Base-by-base conservation (phyloP, 2,113 vertebrate genomes). In the Corvus hawaiiensis region DNA sequence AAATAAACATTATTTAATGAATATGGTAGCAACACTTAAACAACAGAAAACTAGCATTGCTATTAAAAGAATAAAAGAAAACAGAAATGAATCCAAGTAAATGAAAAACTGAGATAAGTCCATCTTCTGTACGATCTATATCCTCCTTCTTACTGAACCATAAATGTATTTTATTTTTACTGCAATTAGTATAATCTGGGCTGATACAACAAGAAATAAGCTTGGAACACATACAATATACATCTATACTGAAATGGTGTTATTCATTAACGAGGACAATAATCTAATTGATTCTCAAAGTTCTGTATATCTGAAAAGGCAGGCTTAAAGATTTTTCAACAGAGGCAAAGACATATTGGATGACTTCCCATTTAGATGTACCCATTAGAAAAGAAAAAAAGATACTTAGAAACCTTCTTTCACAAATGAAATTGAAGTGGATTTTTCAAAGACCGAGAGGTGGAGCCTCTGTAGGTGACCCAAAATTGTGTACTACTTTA, bases 11-110 rank as follows among this genome's bases (percentile, higher is more conserved):
- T 73, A 39, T 66, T 74, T 81, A 96, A 86, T 76, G 9, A 94
- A 61, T 52, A 46, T 8, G 4, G 75, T 7, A 87, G 72, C 12
- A 49, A 85, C 17, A 73, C 35, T 94, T 77, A 71, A 93, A 44
- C 12, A 81, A 52, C 22, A 85, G 13, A 94, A 96, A 91, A 81
- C 9, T 90, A 80, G 39, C 52, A 35, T 6, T 51, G 23, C 16
- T 78, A 74, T 92, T 84, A 84, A 92, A 94, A 94, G 7, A 91
- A 74, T 55, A 72, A 84, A 93, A 79, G n/a, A 33, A 64, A 79
- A 63, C 18, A 64, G 15, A 96, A 96, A 67, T 63, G 0, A 90
- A 92, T 85, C 63, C 52, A 89, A 85, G 12, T 54, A 66, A 48
- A 27, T n/a, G 46, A 88, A 96, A 80, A 95, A 33, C 51, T 62